Evolutionary conservation across 92 coral and sea anemone genomes (phyloP), one percentile per base, ranked within the genome.

Genomic region (Paragorgia papillata): DNA sequence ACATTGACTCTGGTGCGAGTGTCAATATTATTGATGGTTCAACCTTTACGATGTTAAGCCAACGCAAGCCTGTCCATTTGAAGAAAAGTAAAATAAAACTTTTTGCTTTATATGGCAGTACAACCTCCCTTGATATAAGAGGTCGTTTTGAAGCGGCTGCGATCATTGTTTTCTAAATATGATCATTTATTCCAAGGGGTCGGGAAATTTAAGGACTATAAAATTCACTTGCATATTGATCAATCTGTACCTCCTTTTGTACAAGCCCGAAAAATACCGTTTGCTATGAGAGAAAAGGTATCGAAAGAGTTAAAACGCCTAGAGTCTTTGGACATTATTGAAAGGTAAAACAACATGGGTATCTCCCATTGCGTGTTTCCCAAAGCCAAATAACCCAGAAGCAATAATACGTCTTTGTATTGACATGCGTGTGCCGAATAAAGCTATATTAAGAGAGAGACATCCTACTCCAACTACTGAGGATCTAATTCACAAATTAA

Each of bases 331-430:
- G 73, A 44, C 48, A 34, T 65, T 3, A 65, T 65, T 24, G 73
- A 65, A 44, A 28, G 73, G 73, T 2, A 1, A 54, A 2, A 65
- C 73, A 17, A 37, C 73, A 4, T 65, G 73, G 73, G 73, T 65
- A 2, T 65, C 73, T 0, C 73, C 73, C 0, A n/a, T 51, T 51
- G 53, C 33, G 9, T 65, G 73, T 34, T 5, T 65, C 1, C 73
- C 53, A 0, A 65, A 65, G 26, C 73, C 73, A 24, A 2, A 39
- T 1, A 65, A 65, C 19, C 73, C 73, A 14, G 51, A 65, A 28
- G 73, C 28, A 65, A 51, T 22, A 17, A 51, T 22, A 17, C 73
- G 73, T 0, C 49, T 6, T 44, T 65, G 73, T 65, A 37, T 65
- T 34, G 73, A 65, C 51, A 65, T 65, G 73, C 54, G 25, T 21